Evolutionary conservation across 2,888 invertebrate species (phyloP), one percentile per base, ranked within the genome.

Genomic region (Malacosoma neustria): DNA sequence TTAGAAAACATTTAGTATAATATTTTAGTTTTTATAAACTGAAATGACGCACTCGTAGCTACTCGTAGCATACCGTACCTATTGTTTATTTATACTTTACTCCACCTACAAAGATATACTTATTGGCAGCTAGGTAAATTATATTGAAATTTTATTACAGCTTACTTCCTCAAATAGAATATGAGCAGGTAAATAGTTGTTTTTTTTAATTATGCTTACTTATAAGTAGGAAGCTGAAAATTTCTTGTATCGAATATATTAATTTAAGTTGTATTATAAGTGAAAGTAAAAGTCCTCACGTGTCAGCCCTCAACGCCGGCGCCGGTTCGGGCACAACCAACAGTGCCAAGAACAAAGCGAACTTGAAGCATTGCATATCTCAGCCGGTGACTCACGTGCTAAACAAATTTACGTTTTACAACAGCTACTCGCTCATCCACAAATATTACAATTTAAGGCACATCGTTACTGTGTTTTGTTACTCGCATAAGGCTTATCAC

Each of bases 381-480:
- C 37, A 42, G 40, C 30, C 54, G 63, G 51, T 72, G 75, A 76
- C 60, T 73, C 63, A 55, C 62, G 55, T 67, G 51, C 49, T 46
- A 47, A 53, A 43, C 40, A 33, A 45, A 39, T 42, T 58, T 45
- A 54, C 53, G 44, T 46, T 43, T 39, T 40, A 41, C 46, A 39
- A 42, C 30, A 38, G 41, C 48, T 45, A 36, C 40, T 45, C 43
- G 44, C 42, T 46, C 43, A 47, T 54, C 54, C 55, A 57, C 52
- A 43, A 61, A 59, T 61, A 70, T 66, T 70, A 74, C 61, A 64
- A 53, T 49, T 49, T 73, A 81, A 82, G 81, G 81, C 82, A 80
- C 81, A 71, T 72, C 57, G 65, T 80, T 79, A 61, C 70, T 46
- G 48, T 61, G 57, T 61, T 55, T 62, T 61, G 53, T 62, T 59